Conservation (phyloP, 2,888 invertebrate genomes). For the Leucophenga maculata region DNA sequence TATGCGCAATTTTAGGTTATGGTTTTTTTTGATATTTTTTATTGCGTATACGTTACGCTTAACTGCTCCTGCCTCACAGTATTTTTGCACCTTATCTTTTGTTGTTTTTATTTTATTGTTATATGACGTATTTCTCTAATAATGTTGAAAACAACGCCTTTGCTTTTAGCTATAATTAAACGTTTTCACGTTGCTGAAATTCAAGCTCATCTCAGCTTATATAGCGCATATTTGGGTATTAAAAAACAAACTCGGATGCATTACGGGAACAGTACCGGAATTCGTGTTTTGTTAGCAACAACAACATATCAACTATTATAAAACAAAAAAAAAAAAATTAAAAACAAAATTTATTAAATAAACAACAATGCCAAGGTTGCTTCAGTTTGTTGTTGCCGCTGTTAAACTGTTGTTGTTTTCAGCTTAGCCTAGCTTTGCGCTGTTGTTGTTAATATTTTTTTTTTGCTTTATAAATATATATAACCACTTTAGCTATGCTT, state of each 20-base stretch:
- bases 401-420: slow-evolving; percentile 19
- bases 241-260: slow-evolving; percentile 1
- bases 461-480: background rate
- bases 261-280: background rate
- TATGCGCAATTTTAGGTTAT: slow-evolving; percentile 6
- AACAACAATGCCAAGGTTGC: background rate
- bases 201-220: background rate
- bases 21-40: background rate
- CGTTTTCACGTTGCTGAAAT: no score
- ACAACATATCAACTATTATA: no score
- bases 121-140: no score
- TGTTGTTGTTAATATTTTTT: slow-evolving; percentile 22
- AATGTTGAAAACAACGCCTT: no score
- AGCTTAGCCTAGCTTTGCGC: slow-evolving; percentile 20
- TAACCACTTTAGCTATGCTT: slow-evolving; percentile 15
- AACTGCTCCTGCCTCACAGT: slow-evolving; percentile 6
- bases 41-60: background rate
- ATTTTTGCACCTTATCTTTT: background rate
- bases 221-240: slow-evolving; percentile 55
- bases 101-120: background rate
- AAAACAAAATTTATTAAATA: no score
- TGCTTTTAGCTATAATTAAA: no score
- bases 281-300: background rate
- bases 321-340: no score
- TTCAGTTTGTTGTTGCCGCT: slow-evolving; percentile 19